A percentile compares a stretch with the other conserved stretches of the same genome.
These are phyloP conservation scores for Caenorhabditis sp. DNA, from an alignment of 2,888 invertebrate genomes.

Conservation along the genomic window DNA sequence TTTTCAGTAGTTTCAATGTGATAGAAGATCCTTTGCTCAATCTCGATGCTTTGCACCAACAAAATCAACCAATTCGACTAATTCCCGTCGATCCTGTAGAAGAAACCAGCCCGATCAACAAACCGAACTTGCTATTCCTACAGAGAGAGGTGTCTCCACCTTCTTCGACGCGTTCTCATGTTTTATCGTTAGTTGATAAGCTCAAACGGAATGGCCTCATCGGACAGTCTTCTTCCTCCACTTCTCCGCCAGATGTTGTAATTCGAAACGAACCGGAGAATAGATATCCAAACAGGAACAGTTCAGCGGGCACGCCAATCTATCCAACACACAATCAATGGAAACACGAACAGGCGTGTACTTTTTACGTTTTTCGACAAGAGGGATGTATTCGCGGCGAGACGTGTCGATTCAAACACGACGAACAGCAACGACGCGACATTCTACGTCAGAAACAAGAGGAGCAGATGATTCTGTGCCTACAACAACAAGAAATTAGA, in stretches of 20 bases:
- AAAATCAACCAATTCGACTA: neutral
- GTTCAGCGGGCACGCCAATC: neutral
- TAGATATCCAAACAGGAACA: neutral
- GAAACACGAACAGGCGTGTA: constrained; percentile 3
- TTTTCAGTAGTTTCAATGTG: neutral
- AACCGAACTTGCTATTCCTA: neutral
- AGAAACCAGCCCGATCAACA: neutral
- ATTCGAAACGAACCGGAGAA: neutral
- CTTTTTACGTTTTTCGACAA: constrained; percentile 4
- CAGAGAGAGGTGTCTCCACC: neutral
- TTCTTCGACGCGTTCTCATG: neutral
- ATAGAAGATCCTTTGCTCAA: neutral
- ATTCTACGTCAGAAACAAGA: too few relatives aligned
- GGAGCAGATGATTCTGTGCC: too few relatives aligned
- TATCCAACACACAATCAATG: neutral
- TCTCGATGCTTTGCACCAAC: too few relatives aligned
- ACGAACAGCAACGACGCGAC: constrained; percentile 3
- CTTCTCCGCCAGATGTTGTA: neutral
- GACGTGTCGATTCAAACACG: constrained; percentile 17
- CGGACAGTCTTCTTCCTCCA: neutral
- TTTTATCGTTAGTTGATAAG: neutral
- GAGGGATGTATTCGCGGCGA: constrained; percentile 18
- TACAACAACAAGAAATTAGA: too few relatives aligned
- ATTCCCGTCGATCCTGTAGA: neutral
- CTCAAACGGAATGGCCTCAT: neutral